phyloP scores from a whole-genome alignment of 92 coral and sea anemone species.

The Anthopleura xanthogrammica region DNA sequence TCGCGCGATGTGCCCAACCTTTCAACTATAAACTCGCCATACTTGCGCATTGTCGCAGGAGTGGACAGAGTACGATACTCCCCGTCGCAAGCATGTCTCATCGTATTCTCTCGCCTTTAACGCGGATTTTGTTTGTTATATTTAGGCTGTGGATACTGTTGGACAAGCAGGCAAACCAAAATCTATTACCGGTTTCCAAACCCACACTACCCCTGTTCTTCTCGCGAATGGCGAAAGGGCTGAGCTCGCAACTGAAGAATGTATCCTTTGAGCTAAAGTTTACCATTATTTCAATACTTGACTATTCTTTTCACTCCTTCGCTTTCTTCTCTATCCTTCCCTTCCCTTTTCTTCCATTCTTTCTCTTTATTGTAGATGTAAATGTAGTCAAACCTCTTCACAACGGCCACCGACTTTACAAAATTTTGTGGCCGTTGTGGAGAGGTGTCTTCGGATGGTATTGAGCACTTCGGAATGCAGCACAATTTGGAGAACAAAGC shows the following conservation, averaged over 20 bases:
- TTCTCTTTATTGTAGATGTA: neutral
- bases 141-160: slow-evolving; percentile 93
- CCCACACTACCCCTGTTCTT: slow-evolving; percentile 96
- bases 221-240: slow-evolving; percentile 98
- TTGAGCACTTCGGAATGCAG: no score
- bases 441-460: no score
- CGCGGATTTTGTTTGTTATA: neutral
- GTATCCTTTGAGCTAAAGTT: slow-evolving; percentile 66
- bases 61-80: no score
- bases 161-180: slow-evolving; percentile 99
- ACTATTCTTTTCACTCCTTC: neutral
- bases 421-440: no score
- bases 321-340: neutral
- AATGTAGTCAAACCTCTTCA: neutral
- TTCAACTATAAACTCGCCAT: no score
- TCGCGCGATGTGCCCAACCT: no score
- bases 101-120: neutral
- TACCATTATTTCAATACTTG: no score
- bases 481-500: no score
- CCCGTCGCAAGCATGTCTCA: neutral
- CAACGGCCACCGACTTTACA: no score
- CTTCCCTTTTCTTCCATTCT: neutral
- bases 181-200: slow-evolving; percentile 97
- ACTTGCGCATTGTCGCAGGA: no score
- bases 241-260: slow-evolving; percentile 97